Evolutionary conservation across 2,888 invertebrate genomes (phyloP), one percentile per base, ranked within the genome.

Genomic region (Agrotis exclamationis): DNA sequence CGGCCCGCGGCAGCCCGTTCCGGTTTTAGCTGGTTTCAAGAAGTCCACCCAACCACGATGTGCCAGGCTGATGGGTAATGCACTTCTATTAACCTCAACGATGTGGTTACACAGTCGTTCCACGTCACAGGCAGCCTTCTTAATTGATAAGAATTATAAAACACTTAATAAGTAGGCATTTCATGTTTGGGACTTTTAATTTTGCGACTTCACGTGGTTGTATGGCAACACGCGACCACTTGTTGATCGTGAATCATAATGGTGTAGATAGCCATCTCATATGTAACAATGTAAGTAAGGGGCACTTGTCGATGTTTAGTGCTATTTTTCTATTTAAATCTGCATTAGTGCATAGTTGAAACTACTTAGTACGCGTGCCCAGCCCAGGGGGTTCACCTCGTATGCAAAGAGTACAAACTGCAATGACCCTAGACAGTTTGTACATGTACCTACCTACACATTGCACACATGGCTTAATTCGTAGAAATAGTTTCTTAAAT

Each of bases 61-160:
- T 80, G 75, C 75, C 80, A 73, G 79, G 72, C 76, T 80, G 83
- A 85, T 85, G 84, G 85, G 82, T 88, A 86, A 89, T 91, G 89
- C 91, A 90, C 87, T 91, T 88, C 88, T 87, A 91, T 92, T 92
- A 91, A 88, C 87, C 87, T 84, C 82, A 80, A 71, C 77, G 72
- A 85, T 83, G 83, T 82, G 81, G 83, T 85, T 82, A 86, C 84
- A 78, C 70, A 81, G 73, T 67, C 68, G 65, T 63, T 74, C 53
- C 67, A 63, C 80, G 70, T 70, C 72, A 77, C 67, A 63, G 67
- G 28, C 82, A 71, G 67, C 14, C 60, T 82, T 79, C 2, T 80
- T 85, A 85, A 86, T 85, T 85, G 74, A 59, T 68, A 68, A 70
- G 63, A 78, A 66, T 79, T 70, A 71, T 58, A 65, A 78, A 77